Conservation (phyloP, 2,113 vertebrate genomes). For the Isurus oxyrinchus region DNA sequence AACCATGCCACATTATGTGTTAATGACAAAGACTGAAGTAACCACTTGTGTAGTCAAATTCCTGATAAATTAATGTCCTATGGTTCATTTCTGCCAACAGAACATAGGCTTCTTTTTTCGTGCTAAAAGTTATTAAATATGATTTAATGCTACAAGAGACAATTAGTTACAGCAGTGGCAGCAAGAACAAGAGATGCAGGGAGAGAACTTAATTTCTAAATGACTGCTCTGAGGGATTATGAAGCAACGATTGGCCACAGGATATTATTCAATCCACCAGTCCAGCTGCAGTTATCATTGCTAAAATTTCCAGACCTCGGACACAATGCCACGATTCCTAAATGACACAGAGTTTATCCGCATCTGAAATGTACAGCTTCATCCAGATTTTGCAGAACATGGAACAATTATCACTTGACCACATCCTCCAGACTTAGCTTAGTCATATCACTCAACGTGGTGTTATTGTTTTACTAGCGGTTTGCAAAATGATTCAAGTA, state of each 20-base stretch:
- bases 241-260: not conserved
- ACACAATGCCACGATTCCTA: not conserved
- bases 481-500: not conserved
- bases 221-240: not conserved
- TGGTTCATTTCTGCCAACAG: not conserved
- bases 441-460: not conserved
- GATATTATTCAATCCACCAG: conserved; percentile 8
- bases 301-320: not conserved
- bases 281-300: conserved; percentile 5
- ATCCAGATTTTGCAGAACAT: not conserved
- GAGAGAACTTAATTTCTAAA: not conserved
- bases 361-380: not conserved
- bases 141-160: not conserved
- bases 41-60: not conserved
- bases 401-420: not conserved
- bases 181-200: not conserved
- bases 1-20: not conserved
- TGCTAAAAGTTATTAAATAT: not conserved
- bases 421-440: not conserved
- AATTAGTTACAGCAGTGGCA: not conserved
- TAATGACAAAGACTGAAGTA: not conserved
- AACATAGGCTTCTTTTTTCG: not conserved
- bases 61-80: not conserved
- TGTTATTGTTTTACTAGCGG: not conserved
- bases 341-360: not conserved